Evolutionary conservation across 2,113 vertebrate species (phyloP), one percentile per base, ranked within the genome.

Genomic region (Trichechus manatus): DNA sequence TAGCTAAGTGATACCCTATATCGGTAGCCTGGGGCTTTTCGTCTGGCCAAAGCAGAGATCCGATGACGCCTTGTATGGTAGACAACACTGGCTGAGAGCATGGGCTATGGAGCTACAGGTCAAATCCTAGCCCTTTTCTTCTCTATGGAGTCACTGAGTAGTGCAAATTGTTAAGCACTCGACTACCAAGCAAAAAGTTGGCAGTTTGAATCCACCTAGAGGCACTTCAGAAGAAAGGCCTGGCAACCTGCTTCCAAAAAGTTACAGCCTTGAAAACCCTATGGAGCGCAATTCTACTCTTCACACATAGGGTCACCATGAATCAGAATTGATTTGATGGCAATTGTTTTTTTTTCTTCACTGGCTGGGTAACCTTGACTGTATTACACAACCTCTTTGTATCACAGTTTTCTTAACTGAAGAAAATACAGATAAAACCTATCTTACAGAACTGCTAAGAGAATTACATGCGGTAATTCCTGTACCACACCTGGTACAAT

Each of bases 1-100:
- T 97, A 98, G 96, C 96, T 98, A 98, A 98, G 97, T 97, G 96
- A 97, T 97, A 91, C 87, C 97, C 95, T 98, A 96, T 96, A 97
- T 96, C 97, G 97, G 85, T 89, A 96, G 96, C 96, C 97, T 97
- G 96, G 96, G 95, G 78, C 92, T 97, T 98, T 98, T 97, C 96
- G 93, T 92, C 92, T 94, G 81, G 70, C 91, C 95, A 81, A 91
- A 89, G 96, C 92, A 84, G 72, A 64, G 47, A 87, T 75, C 17
- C 2, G 5, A 22, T 25, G 10, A 84, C 83, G 42, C 63, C 84
- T 79, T 78, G 6, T 11, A 5, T 1, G 4, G 27, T 4, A 56
- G 25, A 78, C 31, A 84, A n/a, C 3, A 66, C 36, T 17, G 59
- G 9, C 27, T 47, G 20, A 53, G 81, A 93, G 42, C 10, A 2